Evolutionary conservation across 2,113 vertebrate genomes (phyloP).

Genomic region (Coreoperca whiteheadi): DNA sequence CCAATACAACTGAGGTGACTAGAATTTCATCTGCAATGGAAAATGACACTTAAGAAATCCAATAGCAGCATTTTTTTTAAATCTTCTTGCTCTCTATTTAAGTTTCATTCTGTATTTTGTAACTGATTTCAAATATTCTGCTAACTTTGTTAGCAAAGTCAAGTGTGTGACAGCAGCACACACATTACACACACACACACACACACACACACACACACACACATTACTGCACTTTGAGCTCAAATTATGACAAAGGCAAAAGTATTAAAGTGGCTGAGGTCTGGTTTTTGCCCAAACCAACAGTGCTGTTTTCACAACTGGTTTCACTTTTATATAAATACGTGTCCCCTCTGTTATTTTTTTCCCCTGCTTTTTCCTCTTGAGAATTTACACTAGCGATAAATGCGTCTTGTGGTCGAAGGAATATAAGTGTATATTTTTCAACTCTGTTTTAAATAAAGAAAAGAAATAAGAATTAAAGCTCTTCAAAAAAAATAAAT

Average conservation of each 20-base stretch:
- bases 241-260: background rate
- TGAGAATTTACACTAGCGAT: background rate
- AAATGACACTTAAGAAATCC: background rate
- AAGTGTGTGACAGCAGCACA: too few species aligned
- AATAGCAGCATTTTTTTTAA: too few species aligned
- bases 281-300: conserved; percentile 1
- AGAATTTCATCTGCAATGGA: background rate
- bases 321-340: conserved; percentile 15
- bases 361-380: background rate
- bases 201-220: too few species aligned
- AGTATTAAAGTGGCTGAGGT: background rate
- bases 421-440: background rate
- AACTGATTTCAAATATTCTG: background rate
- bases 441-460: background rate
- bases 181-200: too few species aligned
- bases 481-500: background rate
- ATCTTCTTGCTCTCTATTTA: too few species aligned
- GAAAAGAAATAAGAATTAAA: background rate
- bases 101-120: too few species aligned
- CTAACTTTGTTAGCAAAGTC: background rate
- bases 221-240: background rate
- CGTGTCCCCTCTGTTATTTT: background rate
- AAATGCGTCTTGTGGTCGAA: background rate
- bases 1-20: background rate
- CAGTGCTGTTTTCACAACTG: conserved; percentile 21